phyloP scores from a whole-genome alignment of 2,797 vertebrate species.

The Neoniphon sammara region DNA sequence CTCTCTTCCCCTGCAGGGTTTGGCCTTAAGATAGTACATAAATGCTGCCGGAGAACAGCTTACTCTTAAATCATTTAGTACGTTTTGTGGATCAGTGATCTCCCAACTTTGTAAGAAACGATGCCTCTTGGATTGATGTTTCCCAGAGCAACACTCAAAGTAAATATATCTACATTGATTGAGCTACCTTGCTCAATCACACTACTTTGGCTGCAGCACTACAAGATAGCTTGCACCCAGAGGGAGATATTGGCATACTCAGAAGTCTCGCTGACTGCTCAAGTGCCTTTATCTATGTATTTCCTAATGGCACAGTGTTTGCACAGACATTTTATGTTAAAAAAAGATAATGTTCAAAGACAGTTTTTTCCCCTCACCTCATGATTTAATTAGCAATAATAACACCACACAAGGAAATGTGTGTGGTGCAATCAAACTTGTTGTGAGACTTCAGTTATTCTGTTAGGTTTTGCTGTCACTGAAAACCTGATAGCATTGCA shows the following conservation, averaged over 20 bases:
- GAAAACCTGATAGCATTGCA: constrained; percentile 39
- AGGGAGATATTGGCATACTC: constrained; percentile 73
- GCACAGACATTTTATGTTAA: constrained; percentile 62
- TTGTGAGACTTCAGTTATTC: constrained; percentile 55
- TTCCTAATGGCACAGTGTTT: constrained; percentile 62
- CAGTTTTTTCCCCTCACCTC: constrained; percentile 60
- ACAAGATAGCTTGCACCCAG: constrained; percentile 68
- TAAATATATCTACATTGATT: constrained; percentile 77
- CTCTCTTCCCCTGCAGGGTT: constrained; percentile 39
- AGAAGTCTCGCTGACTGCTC: constrained; percentile 71
- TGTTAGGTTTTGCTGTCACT: constrained; percentile 48
- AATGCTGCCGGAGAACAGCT: constrained; percentile 62
- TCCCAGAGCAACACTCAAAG: constrained; percentile 67
- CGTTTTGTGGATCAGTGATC: constrained; percentile 72
- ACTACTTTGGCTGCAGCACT: constrained; percentile 62
- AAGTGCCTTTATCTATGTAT: constrained; percentile 73
- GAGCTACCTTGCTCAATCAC: constrained; percentile 71
- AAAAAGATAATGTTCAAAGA: constrained; percentile 76
- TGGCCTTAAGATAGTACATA: constrained; percentile 48
- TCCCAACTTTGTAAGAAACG: constrained; percentile 56
- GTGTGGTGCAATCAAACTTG: constrained; percentile 62
- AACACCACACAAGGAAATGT: constrained; percentile 57
- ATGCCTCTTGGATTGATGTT: constrained; percentile 69
- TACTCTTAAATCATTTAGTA: constrained; percentile 74
- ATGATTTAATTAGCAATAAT: constrained; percentile 78